Percentiles rank a stretch among this genome's conserved stretches.
Evolutionary conservation across 1,140 invertebrate genomes (phyloP).

Genomic region (Uloborus diversus): DNA sequence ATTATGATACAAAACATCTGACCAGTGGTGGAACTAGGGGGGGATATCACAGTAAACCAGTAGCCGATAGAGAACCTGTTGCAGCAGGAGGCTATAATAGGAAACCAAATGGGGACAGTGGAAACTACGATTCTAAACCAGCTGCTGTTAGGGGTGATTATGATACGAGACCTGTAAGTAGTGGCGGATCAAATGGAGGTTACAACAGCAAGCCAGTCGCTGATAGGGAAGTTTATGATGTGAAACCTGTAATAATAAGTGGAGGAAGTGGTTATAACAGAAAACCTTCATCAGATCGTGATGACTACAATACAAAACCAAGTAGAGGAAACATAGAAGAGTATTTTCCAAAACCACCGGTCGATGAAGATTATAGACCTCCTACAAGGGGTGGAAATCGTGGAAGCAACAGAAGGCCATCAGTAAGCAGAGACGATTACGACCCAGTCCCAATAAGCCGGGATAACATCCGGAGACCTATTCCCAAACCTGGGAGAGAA

Average conservation of each 20-base stretch:
- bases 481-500: background rate
- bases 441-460: no score
- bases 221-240: no score
- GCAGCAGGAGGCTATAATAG: background rate
- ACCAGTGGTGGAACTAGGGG: background rate
- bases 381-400: background rate
- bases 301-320: constrained; percentile 3
- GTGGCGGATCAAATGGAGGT: background rate
- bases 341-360: background rate
- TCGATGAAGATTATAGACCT: background rate
- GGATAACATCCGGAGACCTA: no score
- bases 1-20: background rate
- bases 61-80: background rate
- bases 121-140: background rate
- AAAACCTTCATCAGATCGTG: constrained; percentile 4
- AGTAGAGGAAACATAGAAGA: background rate
- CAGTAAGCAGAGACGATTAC: no score
- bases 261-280: background rate
- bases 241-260: no score
- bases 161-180: constrained; percentile 4
- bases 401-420: no score
- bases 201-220: background rate
- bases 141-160: constrained; percentile 6
- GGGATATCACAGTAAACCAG: background rate
- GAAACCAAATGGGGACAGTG: no score